Conservation (phyloP, 2,888 invertebrate genomes). For the Drymonia ruficornis region DNA sequence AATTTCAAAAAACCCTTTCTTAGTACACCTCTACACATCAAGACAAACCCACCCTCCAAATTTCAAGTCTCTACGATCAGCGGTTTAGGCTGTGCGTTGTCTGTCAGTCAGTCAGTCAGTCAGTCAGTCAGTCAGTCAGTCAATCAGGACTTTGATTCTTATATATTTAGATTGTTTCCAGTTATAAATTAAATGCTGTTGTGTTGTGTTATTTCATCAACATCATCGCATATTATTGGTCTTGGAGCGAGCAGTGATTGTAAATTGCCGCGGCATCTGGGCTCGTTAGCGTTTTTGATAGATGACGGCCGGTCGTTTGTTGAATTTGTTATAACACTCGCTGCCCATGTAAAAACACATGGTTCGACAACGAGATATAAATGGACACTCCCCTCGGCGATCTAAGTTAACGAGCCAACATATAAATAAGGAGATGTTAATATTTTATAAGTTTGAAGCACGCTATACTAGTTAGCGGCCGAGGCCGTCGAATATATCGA, state of each 20-base stretch:
- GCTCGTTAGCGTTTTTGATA: conserved; percentile 84
- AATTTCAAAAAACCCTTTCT: no score
- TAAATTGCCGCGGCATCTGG: conserved; percentile 76
- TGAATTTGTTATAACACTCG: conserved; percentile 79
- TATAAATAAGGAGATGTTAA: conserved; percentile 78
- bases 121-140: no score
- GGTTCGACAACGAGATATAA: conserved; percentile 80
- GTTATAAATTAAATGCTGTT: conserved; percentile 55
- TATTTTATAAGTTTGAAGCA: conserved; percentile 70
- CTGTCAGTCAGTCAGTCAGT: no score
- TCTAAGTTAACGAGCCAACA: conserved; percentile 80
- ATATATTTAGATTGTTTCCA: no score
- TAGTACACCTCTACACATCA: no score
- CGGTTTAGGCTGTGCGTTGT: no score
- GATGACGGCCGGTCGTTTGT: conserved; percentile 81
- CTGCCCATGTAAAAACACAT: conserved; percentile 77
- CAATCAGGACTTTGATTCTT: no score
- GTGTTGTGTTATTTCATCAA: conserved; percentile 64
- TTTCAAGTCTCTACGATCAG: no score
- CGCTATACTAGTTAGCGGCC: conserved; percentile 50
- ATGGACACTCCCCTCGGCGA: conserved; percentile 81
- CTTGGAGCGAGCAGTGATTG: conserved; percentile 60
- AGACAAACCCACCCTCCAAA: no score
- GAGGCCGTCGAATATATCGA: conserved; percentile 46
- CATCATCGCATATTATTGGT: conserved; percentile 76